These are phyloP conservation scores for Acomys russatus DNA, from an alignment of 2,797 vertebrate species.

Conservation along the genomic window DNA sequence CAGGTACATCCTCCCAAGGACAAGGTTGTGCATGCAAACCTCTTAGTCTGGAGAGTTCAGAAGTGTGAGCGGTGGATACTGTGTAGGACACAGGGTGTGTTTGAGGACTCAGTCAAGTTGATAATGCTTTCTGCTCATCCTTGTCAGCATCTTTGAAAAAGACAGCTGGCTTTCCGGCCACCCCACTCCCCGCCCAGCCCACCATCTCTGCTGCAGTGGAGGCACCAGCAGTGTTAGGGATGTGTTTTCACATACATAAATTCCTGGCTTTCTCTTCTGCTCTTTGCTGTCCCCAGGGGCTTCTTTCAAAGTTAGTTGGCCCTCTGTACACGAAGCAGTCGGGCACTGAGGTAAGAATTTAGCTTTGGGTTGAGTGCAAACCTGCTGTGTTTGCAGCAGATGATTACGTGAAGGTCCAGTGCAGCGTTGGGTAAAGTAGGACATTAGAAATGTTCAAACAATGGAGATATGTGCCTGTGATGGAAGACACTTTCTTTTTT, in stretches of 20 bases:
- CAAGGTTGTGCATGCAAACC: not conserved
- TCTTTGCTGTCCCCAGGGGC: not conserved
- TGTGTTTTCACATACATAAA: constrained; percentile 41
- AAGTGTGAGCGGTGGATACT: not conserved
- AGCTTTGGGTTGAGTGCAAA: not conserved
- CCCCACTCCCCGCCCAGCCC: not conserved
- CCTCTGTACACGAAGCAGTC: not conserved
- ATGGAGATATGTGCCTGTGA: not conserved
- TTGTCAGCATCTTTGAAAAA: not conserved
- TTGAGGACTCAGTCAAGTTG: constrained; percentile 14
- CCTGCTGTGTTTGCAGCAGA: not conserved
- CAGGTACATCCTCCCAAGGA: not conserved
- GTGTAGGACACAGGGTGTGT: not conserved
- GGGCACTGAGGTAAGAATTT: constrained; percentile 2
- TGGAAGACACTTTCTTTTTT: not conserved
- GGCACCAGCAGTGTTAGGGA: not conserved
- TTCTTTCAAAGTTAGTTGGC: constrained; percentile 18
- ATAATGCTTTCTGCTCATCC: not conserved
- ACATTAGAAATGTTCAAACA: constrained; percentile 6
- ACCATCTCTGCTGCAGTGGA: not conserved
- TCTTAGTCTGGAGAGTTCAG: not conserved
- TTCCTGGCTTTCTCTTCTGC: not conserved
- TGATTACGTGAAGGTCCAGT: not conserved
- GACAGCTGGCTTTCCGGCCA: not conserved
- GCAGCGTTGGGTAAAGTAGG: not conserved